phyloP scores from a whole-genome alignment of 2,888 invertebrate genomes.

The Polydrusus pterygomalis region DNA sequence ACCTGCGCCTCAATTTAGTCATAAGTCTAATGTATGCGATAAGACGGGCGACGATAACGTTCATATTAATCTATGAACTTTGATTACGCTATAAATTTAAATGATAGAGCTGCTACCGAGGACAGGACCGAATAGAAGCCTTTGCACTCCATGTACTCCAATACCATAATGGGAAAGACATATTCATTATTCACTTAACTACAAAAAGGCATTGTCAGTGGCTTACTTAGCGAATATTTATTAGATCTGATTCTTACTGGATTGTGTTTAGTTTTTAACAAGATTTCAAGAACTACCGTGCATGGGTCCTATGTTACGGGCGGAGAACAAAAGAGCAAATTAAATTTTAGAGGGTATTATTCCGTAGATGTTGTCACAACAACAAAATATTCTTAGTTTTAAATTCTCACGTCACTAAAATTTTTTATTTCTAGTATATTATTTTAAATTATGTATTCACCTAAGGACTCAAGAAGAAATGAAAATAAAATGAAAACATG shows the following conservation, averaged over 20 bases:
- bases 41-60: slow-evolving; percentile 51
- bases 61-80: slow-evolving; percentile 52
- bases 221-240: not conserved
- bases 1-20: slow-evolving; percentile 51
- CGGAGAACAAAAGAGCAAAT: no score
- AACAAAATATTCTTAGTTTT: no score
- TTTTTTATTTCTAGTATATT: no score
- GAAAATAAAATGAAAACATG: no score
- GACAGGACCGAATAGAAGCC: not conserved
- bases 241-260: not conserved
- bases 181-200: not conserved
- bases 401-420: no score
- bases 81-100: slow-evolving; percentile 36
- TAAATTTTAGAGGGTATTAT: no score
- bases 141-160: not conserved
- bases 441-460: no score
- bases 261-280: no score
- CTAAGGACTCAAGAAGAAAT: no score
- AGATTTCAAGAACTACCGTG: no score
- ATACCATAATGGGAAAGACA: slow-evolving; percentile 1
- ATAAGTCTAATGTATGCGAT: slow-evolving; percentile 42
- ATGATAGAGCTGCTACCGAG: slow-evolving; percentile 26
- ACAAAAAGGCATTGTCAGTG: not conserved
- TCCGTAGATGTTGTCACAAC: no score
- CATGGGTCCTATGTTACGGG: no score